These are phyloP conservation scores for Sphenodon punctatus DNA, from an alignment of 2,797 vertebrate species.

Conservation along the genomic window DNA sequence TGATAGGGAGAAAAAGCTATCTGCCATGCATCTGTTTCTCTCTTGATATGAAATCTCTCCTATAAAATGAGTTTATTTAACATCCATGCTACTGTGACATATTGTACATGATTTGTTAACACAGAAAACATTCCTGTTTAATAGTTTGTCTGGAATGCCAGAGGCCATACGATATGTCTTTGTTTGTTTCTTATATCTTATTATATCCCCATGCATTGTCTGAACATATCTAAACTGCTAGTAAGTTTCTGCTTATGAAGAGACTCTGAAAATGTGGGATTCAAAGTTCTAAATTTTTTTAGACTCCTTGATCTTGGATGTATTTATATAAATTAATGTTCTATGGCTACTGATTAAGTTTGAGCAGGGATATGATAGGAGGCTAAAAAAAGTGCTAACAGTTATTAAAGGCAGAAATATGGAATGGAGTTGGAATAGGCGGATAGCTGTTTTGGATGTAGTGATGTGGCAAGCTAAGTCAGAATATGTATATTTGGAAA, in stretches of 20 bases:
- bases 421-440: neutral
- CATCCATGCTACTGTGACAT: conserved; percentile 39
- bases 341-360: neutral
- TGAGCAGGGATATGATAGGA: neutral
- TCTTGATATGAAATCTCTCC: conserved; percentile 11
- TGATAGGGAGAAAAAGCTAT: conserved; percentile 13
- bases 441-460: too few relatives aligned
- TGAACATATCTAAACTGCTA: neutral
- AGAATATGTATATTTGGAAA: rapidly evolving
- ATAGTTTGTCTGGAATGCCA: conserved; percentile 50
- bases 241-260: neutral
- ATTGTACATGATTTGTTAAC: conserved; percentile 58
- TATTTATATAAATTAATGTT: neutral
- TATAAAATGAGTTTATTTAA: conserved; percentile 60
- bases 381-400: neutral
- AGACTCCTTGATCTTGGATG: neutral
- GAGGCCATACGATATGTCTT: conserved; percentile 55
- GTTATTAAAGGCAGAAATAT: neutral
- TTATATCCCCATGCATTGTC: conserved; percentile 31
- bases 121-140: conserved; percentile 57
- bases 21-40: conserved; percentile 37
- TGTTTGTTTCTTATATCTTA: conserved; percentile 30
- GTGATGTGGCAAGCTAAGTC: neutral
- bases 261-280: neutral
- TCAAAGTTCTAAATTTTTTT: neutral